Evolutionary conservation across 2,797 vertebrate species (phyloP).

Genomic region (Triplophysa yarkandensis): DNA sequence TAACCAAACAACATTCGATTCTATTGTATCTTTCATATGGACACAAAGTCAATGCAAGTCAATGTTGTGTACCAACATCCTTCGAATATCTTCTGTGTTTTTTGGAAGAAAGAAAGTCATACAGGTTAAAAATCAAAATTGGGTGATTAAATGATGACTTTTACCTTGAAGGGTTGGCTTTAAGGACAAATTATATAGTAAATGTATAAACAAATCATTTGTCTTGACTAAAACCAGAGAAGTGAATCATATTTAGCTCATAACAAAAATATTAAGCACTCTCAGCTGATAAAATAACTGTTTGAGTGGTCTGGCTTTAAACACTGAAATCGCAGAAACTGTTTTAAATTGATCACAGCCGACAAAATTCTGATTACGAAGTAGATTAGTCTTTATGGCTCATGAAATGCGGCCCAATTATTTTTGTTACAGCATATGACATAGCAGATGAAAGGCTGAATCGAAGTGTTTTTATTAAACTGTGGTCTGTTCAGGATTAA

Average conservation of each 20-base stretch:
- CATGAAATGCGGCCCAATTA: constrained; percentile 53
- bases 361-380: constrained; percentile 20
- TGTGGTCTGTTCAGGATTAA: constrained; percentile 57
- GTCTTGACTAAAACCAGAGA: neutral
- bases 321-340: constrained; percentile 7
- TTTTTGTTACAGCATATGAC: constrained; percentile 52
- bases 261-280: constrained; percentile 20
- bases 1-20: too few relatives aligned
- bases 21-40: too few relatives aligned
- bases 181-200: too few relatives aligned
- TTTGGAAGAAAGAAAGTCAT: too few relatives aligned
- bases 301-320: neutral
- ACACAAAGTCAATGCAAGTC: too few relatives aligned
- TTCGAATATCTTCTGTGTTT: too few relatives aligned
- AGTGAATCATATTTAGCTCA: neutral
- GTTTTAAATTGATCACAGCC: constrained; percentile 3
- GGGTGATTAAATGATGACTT: too few relatives aligned
- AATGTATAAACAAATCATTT: too few relatives aligned
- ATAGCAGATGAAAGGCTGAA: constrained; percentile 55
- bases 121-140: too few relatives aligned
- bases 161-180: too few relatives aligned
- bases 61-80: too few relatives aligned
- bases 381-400: constrained; percentile 29
- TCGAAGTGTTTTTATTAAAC: constrained; percentile 71
- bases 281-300: constrained; percentile 23